Evolutionary conservation across 2,888 invertebrate genomes (phyloP).

Genomic region (Orthosia gothica): DNA sequence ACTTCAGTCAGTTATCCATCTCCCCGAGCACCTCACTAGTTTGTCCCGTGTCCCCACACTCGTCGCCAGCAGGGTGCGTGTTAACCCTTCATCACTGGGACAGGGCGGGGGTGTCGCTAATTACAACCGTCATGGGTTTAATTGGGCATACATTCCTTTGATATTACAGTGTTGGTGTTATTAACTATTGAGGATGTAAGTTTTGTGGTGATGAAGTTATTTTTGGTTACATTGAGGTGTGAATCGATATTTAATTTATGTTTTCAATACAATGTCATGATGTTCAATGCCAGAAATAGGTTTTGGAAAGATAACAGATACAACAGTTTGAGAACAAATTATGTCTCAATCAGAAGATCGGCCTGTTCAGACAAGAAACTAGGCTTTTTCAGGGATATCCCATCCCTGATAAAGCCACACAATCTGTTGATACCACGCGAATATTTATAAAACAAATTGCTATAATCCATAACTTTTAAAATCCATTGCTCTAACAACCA

Average conservation of each 20-base stretch:
- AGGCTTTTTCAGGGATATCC: no score
- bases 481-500: not conserved
- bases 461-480: not conserved
- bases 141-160: constrained; percentile 37
- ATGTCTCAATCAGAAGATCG: no score
- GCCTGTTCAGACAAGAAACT: no score
- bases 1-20: not conserved
- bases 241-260: no score
- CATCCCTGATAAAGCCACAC: not conserved
- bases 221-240: no score
- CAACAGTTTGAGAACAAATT: no score
- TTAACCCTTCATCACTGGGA: constrained; percentile 41
- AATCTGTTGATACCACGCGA: no score
- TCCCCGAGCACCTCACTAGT: not conserved
- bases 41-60: constrained; percentile 38
- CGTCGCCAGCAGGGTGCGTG: constrained; percentile 29
- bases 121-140: constrained; percentile 45
- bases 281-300: no score
- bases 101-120: constrained; percentile 16
- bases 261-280: no score
- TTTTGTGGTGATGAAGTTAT: not conserved
- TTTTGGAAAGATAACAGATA: no score
- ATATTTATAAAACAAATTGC: constrained; percentile 7
- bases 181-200: not conserved
- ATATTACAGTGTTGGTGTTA: constrained; percentile 5